phyloP scores from a whole-genome alignment of 2,888 invertebrate species.

The Caradrina clavipalpis region DNA sequence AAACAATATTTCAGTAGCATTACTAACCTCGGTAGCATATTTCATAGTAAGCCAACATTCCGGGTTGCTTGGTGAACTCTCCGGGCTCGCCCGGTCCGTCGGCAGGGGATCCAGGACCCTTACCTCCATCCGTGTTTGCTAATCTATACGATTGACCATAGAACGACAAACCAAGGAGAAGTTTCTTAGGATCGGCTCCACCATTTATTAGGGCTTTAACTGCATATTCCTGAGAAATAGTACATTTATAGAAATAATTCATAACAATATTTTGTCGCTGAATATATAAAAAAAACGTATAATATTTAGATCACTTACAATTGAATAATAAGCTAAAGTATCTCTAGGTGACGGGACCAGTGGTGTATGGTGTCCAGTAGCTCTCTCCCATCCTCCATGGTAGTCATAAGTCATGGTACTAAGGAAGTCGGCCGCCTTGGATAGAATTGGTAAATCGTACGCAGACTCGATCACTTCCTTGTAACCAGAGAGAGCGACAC shows the following conservation, averaged over 20 bases:
- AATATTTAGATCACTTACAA: slow-evolving; percentile 88
- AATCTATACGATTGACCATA: slow-evolving; percentile 97
- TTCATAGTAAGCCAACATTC: slow-evolving; percentile 97
- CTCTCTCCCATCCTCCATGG: slow-evolving; percentile 96
- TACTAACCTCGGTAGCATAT: slow-evolving; percentile 92
- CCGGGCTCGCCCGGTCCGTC: slow-evolving; percentile 95
- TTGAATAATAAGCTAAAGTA: slow-evolving; percentile 94
- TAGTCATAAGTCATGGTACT: slow-evolving; percentile 97
- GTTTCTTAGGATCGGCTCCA: slow-evolving; percentile 95
- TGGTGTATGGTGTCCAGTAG: slow-evolving; percentile 96
- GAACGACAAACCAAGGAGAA: slow-evolving; percentile 95
- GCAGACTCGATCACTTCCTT: slow-evolving; percentile 97
- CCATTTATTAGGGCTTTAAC: slow-evolving; percentile 93
- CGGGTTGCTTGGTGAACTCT: slow-evolving; percentile 95
- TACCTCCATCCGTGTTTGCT: slow-evolving; percentile 78
- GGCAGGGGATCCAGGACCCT: slow-evolving; percentile 92
- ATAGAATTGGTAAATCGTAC: slow-evolving; percentile 94
- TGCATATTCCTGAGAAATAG: slow-evolving; percentile 93
- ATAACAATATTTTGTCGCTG: neutral
- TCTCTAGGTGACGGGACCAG: slow-evolving; percentile 93
- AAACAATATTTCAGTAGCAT: too few species aligned
- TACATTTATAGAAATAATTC: neutral
- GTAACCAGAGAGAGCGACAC: slow-evolving; percentile 96
- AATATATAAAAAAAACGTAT: neutral
- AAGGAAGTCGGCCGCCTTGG: slow-evolving; percentile 94